These are phyloP conservation scores for Pocota personata DNA, from an alignment of 2,888 invertebrate genomes.

Conservation along the genomic window DNA sequence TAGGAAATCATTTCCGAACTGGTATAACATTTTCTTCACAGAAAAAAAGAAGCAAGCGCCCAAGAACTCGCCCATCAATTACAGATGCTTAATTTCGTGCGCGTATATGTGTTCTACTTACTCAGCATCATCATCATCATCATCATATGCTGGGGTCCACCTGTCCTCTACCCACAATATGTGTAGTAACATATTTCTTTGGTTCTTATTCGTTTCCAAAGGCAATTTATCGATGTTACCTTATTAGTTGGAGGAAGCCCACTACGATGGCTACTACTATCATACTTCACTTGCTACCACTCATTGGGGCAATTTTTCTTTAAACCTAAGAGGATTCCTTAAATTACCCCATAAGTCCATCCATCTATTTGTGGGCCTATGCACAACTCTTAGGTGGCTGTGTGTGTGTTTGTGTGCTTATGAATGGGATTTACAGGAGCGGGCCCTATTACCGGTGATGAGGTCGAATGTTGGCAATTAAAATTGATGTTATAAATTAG, in stretches of 20 bases:
- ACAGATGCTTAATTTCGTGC: slow-evolving; percentile 38
- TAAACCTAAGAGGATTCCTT: slow-evolving; percentile 59
- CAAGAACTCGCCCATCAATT: slow-evolving; percentile 43
- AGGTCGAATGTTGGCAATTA: slow-evolving; percentile 67
- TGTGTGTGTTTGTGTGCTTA: background rate
- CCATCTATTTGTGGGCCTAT: slow-evolving; percentile 29
- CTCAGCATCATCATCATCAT: slow-evolving; percentile 49
- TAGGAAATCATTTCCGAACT: slow-evolving; percentile 50
- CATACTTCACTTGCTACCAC: background rate
- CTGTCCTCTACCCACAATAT: background rate
- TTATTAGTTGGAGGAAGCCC: slow-evolving; percentile 31
- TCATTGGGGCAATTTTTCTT: slow-evolving; percentile 46
- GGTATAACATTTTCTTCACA: background rate
- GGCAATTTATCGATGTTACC: slow-evolving; percentile 60
- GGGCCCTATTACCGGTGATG: slow-evolving; percentile 53
- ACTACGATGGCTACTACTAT: background rate
- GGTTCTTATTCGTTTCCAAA: slow-evolving; percentile 38
- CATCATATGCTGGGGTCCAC: background rate
- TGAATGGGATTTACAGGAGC: slow-evolving; percentile 6
- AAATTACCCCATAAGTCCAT: slow-evolving; percentile 60
- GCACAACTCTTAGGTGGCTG: background rate
- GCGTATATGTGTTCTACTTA: slow-evolving; percentile 24
- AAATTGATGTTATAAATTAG: slow-evolving; percentile 72
- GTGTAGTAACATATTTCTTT: slow-evolving; percentile 33
- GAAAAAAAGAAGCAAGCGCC: background rate